These are phyloP conservation scores for Xylocopa sonorina DNA, from an alignment of 1,140 invertebrate species.

Conservation along the genomic window DNA sequence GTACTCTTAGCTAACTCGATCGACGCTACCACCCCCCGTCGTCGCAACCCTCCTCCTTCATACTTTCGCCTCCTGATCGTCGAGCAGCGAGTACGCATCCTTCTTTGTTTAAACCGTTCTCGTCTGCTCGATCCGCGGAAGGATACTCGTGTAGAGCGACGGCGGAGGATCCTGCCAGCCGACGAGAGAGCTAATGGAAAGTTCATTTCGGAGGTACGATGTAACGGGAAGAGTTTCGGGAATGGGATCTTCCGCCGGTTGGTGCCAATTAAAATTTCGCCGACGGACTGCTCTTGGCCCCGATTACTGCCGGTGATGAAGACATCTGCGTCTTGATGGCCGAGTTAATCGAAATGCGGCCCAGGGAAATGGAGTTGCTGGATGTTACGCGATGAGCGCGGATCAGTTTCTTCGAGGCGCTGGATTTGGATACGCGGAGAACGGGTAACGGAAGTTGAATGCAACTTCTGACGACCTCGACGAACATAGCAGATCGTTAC, in stretches of 20 bases:
- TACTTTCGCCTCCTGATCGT: conserved; percentile 28
- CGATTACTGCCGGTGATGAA: conserved; percentile 1
- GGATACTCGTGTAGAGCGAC: background rate
- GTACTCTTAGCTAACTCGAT: background rate
- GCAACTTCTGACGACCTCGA: no score
- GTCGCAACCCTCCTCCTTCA: background rate
- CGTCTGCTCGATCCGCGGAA: background rate
- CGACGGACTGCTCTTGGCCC: background rate
- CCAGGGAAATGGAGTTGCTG: background rate
- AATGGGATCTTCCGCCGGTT: conserved; percentile 1
- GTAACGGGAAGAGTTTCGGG: conserved; percentile 28
- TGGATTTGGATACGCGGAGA: no score
- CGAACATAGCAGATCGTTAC: no score
- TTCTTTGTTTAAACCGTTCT: conserved; percentile 23
- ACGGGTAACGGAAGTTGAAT: no score
- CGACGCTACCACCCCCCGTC: background rate
- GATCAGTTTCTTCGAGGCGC: no score
- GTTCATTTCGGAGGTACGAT: conserved; percentile 15
- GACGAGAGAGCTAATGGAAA: conserved; percentile 34
- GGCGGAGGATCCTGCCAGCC: background rate
- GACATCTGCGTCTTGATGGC: conserved; percentile 7
- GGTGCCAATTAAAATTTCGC: conserved; percentile 47
- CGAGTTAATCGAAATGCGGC: background rate
- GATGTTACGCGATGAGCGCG: background rate
- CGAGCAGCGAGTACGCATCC: conserved; percentile 24